Evolutionary conservation across 2,888 invertebrate genomes (phyloP).

Genomic region (Linyphia triangularis): DNA sequence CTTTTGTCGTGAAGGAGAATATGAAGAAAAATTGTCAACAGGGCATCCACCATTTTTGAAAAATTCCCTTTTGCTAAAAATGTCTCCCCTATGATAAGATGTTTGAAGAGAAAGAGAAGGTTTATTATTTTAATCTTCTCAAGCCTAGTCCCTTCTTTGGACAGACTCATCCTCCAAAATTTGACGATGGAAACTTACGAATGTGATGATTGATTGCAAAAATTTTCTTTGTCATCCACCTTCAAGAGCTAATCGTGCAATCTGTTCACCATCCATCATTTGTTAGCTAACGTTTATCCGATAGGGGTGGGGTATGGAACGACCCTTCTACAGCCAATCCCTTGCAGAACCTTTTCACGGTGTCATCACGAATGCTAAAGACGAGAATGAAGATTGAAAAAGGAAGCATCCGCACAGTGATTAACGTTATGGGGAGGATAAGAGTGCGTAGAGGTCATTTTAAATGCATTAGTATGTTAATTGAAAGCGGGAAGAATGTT

Average conservation of each 20-base stretch:
- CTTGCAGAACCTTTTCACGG: too few relatives aligned
- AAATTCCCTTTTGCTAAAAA: neutral
- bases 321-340: neutral
- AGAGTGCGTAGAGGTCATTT: neutral
- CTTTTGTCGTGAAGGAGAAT: conserved; percentile 6
- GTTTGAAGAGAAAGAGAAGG: conserved; percentile 8
- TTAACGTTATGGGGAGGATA: neutral
- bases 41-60: conserved; percentile 4
- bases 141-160: neutral
- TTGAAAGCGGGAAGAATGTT: neutral
- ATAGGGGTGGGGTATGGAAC: conserved; percentile 15
- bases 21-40: conserved; percentile 45
- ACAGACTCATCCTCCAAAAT: conserved; percentile 24
- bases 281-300: conserved; percentile 65
- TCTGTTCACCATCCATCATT: conserved; percentile 70
- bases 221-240: conserved; percentile 53
- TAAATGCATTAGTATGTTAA: neutral
- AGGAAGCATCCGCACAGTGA: neutral
- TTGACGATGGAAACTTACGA: conserved; percentile 44
- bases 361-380: neutral
- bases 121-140: conserved; percentile 69
- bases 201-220: conserved; percentile 61
- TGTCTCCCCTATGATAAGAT: conserved; percentile 8
- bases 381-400: neutral
- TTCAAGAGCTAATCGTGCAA: conserved; percentile 69